Evolutionary conservation across 2,113 vertebrate genomes (phyloP).

Genomic region (Podarcis muralis): DNA sequence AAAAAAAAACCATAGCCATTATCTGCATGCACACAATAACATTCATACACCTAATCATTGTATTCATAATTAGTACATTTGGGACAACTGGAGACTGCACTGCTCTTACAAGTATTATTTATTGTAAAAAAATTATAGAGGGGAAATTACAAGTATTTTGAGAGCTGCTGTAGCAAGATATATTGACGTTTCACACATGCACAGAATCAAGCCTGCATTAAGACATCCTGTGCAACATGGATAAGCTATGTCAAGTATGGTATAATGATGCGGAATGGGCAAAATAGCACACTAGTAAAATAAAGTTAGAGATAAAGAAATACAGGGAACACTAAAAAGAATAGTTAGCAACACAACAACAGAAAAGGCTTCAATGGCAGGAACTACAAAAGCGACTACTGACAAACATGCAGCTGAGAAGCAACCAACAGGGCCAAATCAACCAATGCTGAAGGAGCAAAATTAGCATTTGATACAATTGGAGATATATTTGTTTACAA

Average conservation of each 20-base stretch:
- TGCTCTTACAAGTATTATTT: not conserved
- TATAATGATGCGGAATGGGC: not conserved
- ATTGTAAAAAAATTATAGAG: not conserved
- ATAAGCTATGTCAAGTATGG: not conserved
- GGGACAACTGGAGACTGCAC: not conserved
- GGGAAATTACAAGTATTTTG: not conserved
- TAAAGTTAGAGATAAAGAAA: not conserved
- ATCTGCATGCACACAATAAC: not conserved
- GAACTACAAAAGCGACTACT: slow-evolving; percentile 15
- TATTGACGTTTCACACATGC: not conserved
- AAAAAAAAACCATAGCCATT: not conserved
- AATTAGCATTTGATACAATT: not conserved
- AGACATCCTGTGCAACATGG: not conserved
- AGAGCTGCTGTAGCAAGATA: not conserved
- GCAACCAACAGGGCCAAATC: not conserved
- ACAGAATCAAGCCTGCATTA: not conserved
- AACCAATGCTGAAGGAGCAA: not conserved
- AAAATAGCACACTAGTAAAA: slow-evolving; percentile 24
- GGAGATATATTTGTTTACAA: not conserved
- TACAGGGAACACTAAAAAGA: not conserved
- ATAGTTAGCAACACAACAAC: no score
- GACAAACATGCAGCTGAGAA: not conserved
- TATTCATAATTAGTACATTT: not conserved
- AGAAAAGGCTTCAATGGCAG: slow-evolving; percentile 6
- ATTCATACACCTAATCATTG: not conserved